Evolutionary conservation across 2,888 invertebrate species (phyloP).

Genomic region (Linnaemya vulpina): DNA sequence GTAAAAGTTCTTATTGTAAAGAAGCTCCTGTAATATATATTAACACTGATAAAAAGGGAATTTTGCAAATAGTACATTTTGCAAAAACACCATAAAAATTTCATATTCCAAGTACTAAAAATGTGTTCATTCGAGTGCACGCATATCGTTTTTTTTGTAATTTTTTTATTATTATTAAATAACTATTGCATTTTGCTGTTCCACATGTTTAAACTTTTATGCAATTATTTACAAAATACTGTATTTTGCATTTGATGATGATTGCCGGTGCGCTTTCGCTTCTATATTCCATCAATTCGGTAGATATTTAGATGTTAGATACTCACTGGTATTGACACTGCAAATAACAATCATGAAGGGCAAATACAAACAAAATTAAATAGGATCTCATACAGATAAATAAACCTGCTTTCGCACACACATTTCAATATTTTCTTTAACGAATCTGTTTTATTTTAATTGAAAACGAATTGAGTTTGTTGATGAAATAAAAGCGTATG

Average conservation of each 20-base stretch:
- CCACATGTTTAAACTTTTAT: neutral
- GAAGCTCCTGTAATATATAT: neutral
- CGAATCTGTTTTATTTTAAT: conserved; percentile 45
- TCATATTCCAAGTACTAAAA: too few species aligned
- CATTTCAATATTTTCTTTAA: conserved; percentile 20
- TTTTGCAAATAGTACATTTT: neutral
- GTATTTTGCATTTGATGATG: neutral
- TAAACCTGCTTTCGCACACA: neutral
- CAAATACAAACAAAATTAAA: conserved; percentile 52
- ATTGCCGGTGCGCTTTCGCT: conserved; percentile 7
- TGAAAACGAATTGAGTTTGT: conserved; percentile 35
- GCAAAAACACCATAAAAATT: neutral
- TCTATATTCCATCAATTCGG: neutral
- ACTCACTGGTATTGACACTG: conserved; percentile 37
- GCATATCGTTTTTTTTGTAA: too few species aligned
- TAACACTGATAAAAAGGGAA: neutral
- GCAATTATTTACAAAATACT: neutral
- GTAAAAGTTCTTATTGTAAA: too few species aligned
- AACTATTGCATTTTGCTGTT: too few species aligned
- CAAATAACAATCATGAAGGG: conserved; percentile 53
- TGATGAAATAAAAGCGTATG: conserved; percentile 3
- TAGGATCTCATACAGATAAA: conserved; percentile 13
- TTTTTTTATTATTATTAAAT: too few species aligned
- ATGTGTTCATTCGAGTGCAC: too few species aligned
- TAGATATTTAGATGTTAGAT: conserved; percentile 37